These are phyloP conservation scores for Amphipoea lucens DNA, from an alignment of 2,888 invertebrate genomes.

Conservation along the genomic window DNA sequence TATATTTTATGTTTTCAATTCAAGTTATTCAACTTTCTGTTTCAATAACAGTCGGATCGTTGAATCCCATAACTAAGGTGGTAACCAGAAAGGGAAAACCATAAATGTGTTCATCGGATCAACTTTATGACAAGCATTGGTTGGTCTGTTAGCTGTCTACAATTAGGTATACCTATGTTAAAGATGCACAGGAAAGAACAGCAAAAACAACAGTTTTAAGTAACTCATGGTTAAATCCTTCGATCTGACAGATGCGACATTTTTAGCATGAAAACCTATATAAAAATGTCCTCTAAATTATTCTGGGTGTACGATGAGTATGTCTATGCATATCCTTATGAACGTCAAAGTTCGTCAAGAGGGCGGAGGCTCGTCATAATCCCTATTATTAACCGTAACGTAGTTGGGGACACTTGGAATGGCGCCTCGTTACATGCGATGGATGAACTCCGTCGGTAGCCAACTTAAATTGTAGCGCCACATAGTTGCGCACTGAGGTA, in stretches of 20 bases:
- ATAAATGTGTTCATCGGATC: background rate
- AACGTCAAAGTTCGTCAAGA: constrained; percentile 33
- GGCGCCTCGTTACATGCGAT: constrained; percentile 55
- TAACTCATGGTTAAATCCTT: background rate
- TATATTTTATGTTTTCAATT: background rate
- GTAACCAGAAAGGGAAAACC: background rate
- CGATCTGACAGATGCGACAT: no score
- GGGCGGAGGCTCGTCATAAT: constrained; percentile 52
- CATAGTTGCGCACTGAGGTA: constrained; percentile 34
- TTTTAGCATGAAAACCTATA: background rate
- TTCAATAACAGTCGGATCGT: constrained; percentile 12
- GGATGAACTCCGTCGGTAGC: constrained; percentile 51
- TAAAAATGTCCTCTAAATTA: background rate
- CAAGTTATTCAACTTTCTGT: constrained; percentile 18
- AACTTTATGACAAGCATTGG: background rate
- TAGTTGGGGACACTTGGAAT: constrained; percentile 61
- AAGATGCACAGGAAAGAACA: background rate
- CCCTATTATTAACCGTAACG: constrained; percentile 63
- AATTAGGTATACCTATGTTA: background rate
- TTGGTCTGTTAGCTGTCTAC: no score
- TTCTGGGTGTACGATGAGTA: background rate
- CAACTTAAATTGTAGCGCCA: constrained; percentile 51
- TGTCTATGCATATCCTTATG: constrained; percentile 26
- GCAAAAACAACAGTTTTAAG: background rate
- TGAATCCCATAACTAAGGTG: background rate